These are phyloP conservation scores for Ascidia mentula DNA, from an alignment of 23 tunicate genomes.

Conservation along the genomic window DNA sequence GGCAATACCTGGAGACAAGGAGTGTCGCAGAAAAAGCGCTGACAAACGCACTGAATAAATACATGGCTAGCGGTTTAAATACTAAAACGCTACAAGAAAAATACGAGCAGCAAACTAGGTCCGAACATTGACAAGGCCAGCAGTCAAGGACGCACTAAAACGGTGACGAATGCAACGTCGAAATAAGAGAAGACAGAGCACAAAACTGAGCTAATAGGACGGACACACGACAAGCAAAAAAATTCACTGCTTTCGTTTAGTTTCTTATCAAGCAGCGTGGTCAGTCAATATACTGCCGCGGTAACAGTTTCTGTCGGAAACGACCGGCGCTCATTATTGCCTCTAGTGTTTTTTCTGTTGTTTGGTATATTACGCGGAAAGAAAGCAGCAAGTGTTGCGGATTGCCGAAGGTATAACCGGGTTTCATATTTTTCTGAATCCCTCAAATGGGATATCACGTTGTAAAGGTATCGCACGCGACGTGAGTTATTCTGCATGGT, in stretches of 20 bases:
- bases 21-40: too few species aligned
- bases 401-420: too few species aligned
- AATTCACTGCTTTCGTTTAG: too few species aligned
- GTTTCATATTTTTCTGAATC: too few species aligned
- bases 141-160: slow-evolving; percentile 7
- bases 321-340: not conserved
- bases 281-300: too few species aligned
- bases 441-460: too few species aligned
- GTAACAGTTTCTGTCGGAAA: too few species aligned
- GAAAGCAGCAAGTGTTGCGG: too few species aligned
- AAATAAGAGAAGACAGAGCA: not conserved
- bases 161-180: not conserved
- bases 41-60: slow-evolving; percentile 1
- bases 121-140: slow-evolving; percentile 2
- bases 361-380: not conserved
- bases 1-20: too few species aligned
- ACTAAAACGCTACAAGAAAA: not conserved
- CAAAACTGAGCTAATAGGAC: slow-evolving; percentile 6
- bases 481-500: not conserved
- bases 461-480: too few species aligned
- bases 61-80: slow-evolving; percentile 6
- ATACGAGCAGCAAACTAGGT: not conserved
- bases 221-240: too few species aligned
- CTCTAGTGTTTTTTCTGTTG: slow-evolving; percentile 7
- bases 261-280: slow-evolving; percentile 4